Evolutionary conservation across 2,797 vertebrate genomes (phyloP).

Genomic region (Limosa lapponica): DNA sequence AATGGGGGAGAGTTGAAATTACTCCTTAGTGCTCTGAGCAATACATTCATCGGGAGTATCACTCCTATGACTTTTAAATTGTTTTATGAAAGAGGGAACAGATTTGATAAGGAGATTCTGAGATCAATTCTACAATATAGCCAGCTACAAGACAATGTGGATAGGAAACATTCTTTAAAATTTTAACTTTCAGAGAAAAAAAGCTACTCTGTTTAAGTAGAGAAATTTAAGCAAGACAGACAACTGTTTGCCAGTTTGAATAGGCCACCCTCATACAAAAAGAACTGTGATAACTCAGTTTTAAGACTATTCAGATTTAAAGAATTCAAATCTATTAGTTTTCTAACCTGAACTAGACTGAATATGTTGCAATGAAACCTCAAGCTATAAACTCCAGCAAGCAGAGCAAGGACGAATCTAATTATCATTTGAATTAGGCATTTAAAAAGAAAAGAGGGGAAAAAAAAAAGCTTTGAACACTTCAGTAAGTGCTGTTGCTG

Average conservation of each 20-base stretch:
- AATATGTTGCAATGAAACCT: not conserved
- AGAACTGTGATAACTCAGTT: not conserved
- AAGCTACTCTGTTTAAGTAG: not conserved
- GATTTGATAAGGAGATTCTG: not conserved
- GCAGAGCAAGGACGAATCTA: not conserved
- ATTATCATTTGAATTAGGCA: not conserved
- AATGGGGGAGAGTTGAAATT: not conserved
- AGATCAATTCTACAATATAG: not conserved
- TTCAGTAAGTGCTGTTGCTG: not conserved
- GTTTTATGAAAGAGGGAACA: not conserved
- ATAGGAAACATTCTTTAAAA: not conserved
- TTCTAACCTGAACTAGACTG: not conserved
- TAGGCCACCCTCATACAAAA: not conserved
- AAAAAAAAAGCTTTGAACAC: not conserved
- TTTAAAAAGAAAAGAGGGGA: fast-evolving
- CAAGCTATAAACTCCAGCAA: not conserved
- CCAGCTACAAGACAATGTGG: not conserved
- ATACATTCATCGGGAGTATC: not conserved
- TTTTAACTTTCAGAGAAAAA: not conserved
- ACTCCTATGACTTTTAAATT: not conserved
- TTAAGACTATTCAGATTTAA: not conserved
- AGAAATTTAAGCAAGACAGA: not conserved
- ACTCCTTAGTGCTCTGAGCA: not conserved
- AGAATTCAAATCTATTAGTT: not conserved
- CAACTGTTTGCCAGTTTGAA: not conserved